Percentiles rank a stretch among this genome's conserved stretches.
These are phyloP conservation scores for Spodoptera frugiperda DNA, from an alignment of 1,140 invertebrate species.

Conservation along the genomic window DNA sequence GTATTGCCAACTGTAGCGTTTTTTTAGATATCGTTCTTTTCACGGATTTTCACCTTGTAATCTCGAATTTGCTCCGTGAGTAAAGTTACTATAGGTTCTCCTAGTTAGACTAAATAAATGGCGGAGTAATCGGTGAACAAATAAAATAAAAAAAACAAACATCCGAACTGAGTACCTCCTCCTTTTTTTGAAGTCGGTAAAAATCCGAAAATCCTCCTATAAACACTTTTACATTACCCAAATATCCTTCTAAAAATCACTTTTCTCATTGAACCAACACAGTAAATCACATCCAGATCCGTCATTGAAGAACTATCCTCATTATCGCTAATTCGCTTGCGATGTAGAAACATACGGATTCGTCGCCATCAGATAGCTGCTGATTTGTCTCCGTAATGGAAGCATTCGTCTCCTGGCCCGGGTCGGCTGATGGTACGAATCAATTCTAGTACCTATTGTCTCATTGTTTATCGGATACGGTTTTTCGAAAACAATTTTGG, in stretches of 20 bases:
- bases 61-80: no score
- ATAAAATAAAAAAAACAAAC: no score
- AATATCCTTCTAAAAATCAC: not conserved
- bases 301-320: conserved; percentile 51
- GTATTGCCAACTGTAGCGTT: no score
- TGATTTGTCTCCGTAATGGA: conserved; percentile 74
- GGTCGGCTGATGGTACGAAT: conserved; percentile 58
- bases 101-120: no score
- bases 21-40: no score
- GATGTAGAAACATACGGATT: conserved; percentile 71
- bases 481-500: not conserved
- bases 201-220: no score
- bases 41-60: no score
- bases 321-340: conserved; percentile 73
- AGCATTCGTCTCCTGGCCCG: conserved; percentile 63
- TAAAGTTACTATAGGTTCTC: no score
- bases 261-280: not conserved
- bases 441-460: conserved; percentile 55
- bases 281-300: conserved; percentile 40
- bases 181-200: no score
- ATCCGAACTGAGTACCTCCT: no score
- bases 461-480: conserved; percentile 49
- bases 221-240: no score
- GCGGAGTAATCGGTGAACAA: no score
- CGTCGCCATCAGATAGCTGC: conserved; percentile 46